Percentiles rank a stretch among this genome's conserved stretches.
phyloP scores from a whole-genome alignment of 2,113 vertebrate species.

The Gracilinanus agilis region DNA sequence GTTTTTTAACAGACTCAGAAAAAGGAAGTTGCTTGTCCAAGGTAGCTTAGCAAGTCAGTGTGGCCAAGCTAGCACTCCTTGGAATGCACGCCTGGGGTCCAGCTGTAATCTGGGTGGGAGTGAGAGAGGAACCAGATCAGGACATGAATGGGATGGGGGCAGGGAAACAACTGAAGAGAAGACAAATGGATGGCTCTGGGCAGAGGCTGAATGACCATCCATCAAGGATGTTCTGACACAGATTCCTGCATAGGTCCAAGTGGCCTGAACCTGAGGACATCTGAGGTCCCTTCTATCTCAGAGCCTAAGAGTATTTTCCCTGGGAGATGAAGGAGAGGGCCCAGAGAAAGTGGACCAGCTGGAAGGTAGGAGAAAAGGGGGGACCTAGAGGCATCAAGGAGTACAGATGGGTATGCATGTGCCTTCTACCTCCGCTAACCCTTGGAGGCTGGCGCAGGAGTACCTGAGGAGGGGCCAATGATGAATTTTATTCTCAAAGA shows the following conservation, averaged over 20 bases:
- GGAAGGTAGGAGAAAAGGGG: background rate
- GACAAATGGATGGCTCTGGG: background rate
- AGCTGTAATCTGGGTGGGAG: background rate
- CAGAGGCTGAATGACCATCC: background rate
- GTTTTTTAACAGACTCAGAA: background rate
- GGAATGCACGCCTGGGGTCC: background rate
- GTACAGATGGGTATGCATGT: background rate
- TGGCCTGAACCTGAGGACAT: background rate
- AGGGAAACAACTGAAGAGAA: background rate
- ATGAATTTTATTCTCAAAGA: background rate
- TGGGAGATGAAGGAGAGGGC: background rate
- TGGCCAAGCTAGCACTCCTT: slow-evolving; percentile 38
- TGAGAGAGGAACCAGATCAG: too few relatives aligned
- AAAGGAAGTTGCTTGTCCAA: slow-evolving; percentile 16
- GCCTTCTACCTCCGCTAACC: too few relatives aligned
- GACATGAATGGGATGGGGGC: background rate
- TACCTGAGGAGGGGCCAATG: background rate
- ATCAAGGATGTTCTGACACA: background rate
- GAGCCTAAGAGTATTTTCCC: background rate
- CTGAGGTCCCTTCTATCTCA: background rate
- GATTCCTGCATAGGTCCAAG: background rate
- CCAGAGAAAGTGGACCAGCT: background rate
- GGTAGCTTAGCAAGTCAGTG: slow-evolving; percentile 25
- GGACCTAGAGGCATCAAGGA: background rate
- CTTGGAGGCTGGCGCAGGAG: too few relatives aligned